Base-by-base conservation (phyloP, 2,113 vertebrate genomes). In the Cyanistes caeruleus region DNA sequence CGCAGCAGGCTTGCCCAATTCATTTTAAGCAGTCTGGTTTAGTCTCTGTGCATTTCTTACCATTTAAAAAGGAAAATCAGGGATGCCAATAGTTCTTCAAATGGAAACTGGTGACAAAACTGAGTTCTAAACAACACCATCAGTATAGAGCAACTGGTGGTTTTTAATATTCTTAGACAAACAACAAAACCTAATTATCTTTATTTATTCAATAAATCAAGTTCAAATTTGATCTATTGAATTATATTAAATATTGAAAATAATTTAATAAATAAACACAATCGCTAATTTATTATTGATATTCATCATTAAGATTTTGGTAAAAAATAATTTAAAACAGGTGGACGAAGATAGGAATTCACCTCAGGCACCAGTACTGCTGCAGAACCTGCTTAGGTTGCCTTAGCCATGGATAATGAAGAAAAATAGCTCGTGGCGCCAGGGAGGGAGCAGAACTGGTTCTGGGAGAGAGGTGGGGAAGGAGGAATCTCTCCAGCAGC, bases 221-320 rank as follows among this genome's bases (percentile, higher is more conserved):
- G 78, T 97, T 96, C 87, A 95, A 95, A 98, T 97, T 97, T 94
- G 91, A 96, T 97, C 95, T 96, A 96, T 97, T 96, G 88, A 97
- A 95, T 97, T 95, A 64, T 96, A 96, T 97, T 97, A 98, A 98
- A 97, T 97, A 97, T 96, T 98, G 95, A 96, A 91, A 90, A 94
- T 62, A 59, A 97, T 95, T 96, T 97, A 96, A 98, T 97, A 97
- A 97, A 96, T 89, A 96, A 96, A 89, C 67, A 84, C 2, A 10
- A 75, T 93, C 94, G 44, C 69, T 97, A 84, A 97, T 97, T 89
- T 90, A 97, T 75, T 89, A 97, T 97, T 97, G 95, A 97, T 96
- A 95, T 60, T 94, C 59, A 79, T 89, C 94, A 89, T 94, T 81
- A 82, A 65, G 69, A 76, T 83, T 78, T 95, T 87, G 74, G 49